Evolutionary conservation across 2,888 invertebrate species (phyloP), one percentile per base, ranked within the genome.

Genomic region (Minunthozetes semirufus): DNA sequence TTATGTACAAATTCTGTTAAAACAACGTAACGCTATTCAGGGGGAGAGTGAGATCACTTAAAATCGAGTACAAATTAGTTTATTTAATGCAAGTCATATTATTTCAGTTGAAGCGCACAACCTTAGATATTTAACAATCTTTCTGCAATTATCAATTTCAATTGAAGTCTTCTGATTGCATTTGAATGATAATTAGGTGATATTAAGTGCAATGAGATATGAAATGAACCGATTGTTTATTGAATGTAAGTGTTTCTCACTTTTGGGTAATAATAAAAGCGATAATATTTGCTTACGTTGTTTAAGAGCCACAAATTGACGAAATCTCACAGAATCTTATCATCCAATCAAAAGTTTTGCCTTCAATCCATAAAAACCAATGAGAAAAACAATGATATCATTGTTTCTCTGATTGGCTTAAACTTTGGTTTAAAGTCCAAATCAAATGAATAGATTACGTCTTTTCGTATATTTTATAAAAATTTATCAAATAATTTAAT

Each of bases 371-470:
- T 38, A 38, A 1, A 17, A 66, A 27, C 63, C 63, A 66, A 66
- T 66, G 8, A 11, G 11, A 42, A 66, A 66, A 9, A 66, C 2
- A 29, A n/a, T 66, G 63, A 66, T 8, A 15, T 66, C 63, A 66
- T 66, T 38, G 8, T 1, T 3, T 38, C 6, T 66, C n/a, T 66
- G 19, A 66, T 66, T 66, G 63, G 63, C 13, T 38, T 38, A 27
- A 15, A n/a, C n/a, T 38, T 13, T 61, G 13, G 61, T 61, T 61
- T 27, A 61, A 61, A 61, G 61, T 61, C 25, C 61, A 61, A 61
- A 11, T 25, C 15, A 4, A 6, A 17, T 27, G 1, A 61, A 61
- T 61, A 61, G 8, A 66, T 66, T 66, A 66, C 63, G 63, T 66
- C n/a, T 61, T n/a, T n/a, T 13, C n/a, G 29, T 17, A 22, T 25